Conservation (phyloP, 2,797 vertebrate genomes). For the Thamnophis elegans region DNA sequence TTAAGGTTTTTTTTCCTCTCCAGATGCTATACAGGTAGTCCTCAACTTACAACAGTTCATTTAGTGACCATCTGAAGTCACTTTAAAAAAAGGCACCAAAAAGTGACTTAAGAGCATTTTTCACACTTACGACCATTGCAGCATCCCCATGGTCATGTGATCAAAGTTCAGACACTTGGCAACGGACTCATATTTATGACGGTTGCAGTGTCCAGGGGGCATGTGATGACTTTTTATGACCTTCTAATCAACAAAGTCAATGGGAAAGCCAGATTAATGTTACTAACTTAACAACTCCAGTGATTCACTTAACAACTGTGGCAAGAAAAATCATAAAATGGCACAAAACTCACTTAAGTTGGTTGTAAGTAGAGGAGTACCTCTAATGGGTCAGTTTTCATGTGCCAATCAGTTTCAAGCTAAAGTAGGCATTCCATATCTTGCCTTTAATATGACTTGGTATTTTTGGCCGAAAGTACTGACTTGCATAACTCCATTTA, state of each 20-base stretch:
- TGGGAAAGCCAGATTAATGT: background rate
- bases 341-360: no score
- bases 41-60: background rate
- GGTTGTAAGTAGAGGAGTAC: background rate
- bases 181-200: background rate
- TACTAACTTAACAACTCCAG: background rate
- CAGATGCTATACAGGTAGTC: background rate
- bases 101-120: background rate
- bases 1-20: background rate
- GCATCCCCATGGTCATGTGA: background rate
- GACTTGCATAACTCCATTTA: background rate
- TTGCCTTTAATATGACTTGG: background rate
- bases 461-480: background rate
- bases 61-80: background rate
- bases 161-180: background rate
- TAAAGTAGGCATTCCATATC: background rate
- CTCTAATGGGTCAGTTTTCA: background rate
- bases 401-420: background rate
- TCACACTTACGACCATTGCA: background rate
- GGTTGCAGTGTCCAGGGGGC: background rate
- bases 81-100: background rate
- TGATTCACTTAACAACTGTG: background rate
- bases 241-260: background rate
- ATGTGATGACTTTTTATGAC: background rate
- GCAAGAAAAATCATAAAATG: no score